These are phyloP conservation scores for Cnemophilus loriae DNA, from an alignment of 2,113 vertebrate species.

Conservation along the genomic window DNA sequence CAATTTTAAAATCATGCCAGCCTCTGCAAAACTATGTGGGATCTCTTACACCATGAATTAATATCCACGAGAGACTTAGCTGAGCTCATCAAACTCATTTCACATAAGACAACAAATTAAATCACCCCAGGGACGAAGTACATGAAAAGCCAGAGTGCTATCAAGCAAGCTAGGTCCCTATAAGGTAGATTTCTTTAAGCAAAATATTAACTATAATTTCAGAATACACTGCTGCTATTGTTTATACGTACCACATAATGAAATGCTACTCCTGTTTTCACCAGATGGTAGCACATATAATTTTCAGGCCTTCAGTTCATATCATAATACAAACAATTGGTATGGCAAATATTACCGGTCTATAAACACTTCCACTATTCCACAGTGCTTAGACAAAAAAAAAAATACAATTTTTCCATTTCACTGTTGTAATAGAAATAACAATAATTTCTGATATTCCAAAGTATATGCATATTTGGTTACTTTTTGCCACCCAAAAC, in stretches of 20 bases:
- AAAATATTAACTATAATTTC: slow-evolving; percentile 63
- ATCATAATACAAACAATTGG: slow-evolving; percentile 62
- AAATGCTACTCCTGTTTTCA: slow-evolving; percentile 68
- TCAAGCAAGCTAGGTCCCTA: slow-evolving; percentile 51
- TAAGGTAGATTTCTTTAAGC: slow-evolving; percentile 60
- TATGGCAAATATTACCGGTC: slow-evolving; percentile 58
- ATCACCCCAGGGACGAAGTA: slow-evolving; percentile 68
- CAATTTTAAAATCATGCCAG: slow-evolving; percentile 63
- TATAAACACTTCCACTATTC: slow-evolving; percentile 47
- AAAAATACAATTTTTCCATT: slow-evolving; percentile 19
- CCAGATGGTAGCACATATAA: slow-evolving; percentile 69
- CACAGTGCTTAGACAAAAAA: not conserved
- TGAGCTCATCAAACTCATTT: slow-evolving; percentile 81
- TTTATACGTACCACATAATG: slow-evolving; percentile 59
- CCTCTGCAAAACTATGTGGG: slow-evolving; percentile 72
- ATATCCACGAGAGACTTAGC: slow-evolving; percentile 74
- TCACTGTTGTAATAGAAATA: slow-evolving; percentile 33
- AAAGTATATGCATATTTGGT: slow-evolving; percentile 20
- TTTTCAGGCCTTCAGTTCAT: slow-evolving; percentile 59
- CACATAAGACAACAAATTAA: slow-evolving; percentile 80
- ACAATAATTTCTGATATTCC: slow-evolving; percentile 22
- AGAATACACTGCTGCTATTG: slow-evolving; percentile 36
- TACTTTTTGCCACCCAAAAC: slow-evolving; percentile 21
- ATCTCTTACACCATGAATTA: slow-evolving; percentile 77
- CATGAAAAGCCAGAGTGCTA: slow-evolving; percentile 60